A percentile compares a stretch with the other conserved stretches of the same genome.
Conservation (phyloP, 2,888 invertebrate species). For the Epirrhoe tristata region DNA sequence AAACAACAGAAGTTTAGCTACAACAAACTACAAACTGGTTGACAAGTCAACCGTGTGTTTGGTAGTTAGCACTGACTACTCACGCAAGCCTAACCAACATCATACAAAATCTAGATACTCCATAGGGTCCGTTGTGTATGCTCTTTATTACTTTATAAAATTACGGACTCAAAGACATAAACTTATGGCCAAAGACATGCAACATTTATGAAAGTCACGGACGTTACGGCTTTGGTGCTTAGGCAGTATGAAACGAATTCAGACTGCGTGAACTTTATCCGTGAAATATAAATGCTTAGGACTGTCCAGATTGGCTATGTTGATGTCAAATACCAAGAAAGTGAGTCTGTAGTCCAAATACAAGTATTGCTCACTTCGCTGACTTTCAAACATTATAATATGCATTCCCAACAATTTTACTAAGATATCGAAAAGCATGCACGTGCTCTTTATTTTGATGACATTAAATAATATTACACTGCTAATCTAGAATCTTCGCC, state of each 20-base stretch:
- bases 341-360: neutral
- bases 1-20: too few relatives aligned
- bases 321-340: neutral
- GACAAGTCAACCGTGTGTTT: too few relatives aligned
- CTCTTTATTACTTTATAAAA: too few relatives aligned
- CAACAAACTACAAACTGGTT: too few relatives aligned
- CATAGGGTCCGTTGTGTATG: too few relatives aligned
- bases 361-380: neutral
- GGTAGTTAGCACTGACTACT: too few relatives aligned
- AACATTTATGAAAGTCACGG: neutral
- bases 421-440: neutral
- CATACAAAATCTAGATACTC: too few relatives aligned
- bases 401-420: neutral
- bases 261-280: neutral
- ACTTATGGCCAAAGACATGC: neutral
- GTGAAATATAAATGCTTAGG: slow-evolving; percentile 1
- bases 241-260: neutral
- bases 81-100: too few relatives aligned
- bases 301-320: neutral
- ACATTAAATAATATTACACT: slow-evolving; percentile 22
- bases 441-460: slow-evolving; percentile 13
- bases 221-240: neutral
- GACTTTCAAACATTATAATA: neutral
- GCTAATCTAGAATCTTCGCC: slow-evolving; percentile 4
- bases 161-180: too few relatives aligned